phyloP scores from a whole-genome alignment of 2,797 vertebrate genomes.

The Syngnathus acus region DNA sequence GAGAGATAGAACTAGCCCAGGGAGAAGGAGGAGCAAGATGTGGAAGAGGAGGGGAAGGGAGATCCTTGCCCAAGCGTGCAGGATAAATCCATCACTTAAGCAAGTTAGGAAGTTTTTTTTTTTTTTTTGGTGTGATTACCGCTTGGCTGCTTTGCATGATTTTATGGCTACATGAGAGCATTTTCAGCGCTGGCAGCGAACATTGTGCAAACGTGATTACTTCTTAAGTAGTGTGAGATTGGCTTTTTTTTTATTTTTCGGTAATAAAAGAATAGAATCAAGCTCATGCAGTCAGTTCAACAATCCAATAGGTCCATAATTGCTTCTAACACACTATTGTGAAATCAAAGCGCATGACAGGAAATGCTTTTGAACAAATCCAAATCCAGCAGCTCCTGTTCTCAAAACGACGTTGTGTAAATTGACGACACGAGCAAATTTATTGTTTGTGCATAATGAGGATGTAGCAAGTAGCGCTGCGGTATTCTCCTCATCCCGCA shows the following conservation, averaged over 20 bases:
- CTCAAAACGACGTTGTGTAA: conserved; percentile 37
- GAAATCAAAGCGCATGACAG: conserved; percentile 46
- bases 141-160: conserved; percentile 46
- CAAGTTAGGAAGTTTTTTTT: neutral
- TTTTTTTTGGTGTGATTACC: conserved; percentile 4
- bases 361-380: conserved; percentile 47
- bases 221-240: conserved; percentile 52
- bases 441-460: conserved; percentile 42
- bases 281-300: conserved; percentile 36
- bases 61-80: neutral
- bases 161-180: conserved; percentile 38
- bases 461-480: conserved; percentile 21
- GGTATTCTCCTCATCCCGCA: conserved; percentile 24
- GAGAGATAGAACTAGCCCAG: conserved; percentile 56
- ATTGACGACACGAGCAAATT: conserved; percentile 39
- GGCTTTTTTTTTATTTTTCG: conserved; percentile 31
- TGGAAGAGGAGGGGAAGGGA: conserved; percentile 34
- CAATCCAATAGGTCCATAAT: neutral
- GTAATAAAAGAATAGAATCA: conserved; percentile 50
- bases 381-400: conserved; percentile 25
- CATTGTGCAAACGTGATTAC: conserved; percentile 55
- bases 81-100: neutral
- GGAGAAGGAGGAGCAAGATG: conserved; percentile 34
- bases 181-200: conserved; percentile 29
- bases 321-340: conserved; percentile 42